Evolutionary conservation across 2,113 vertebrate species (phyloP), one percentile per base, ranked within the genome.

Genomic region (Picathartes gymnocephalus): DNA sequence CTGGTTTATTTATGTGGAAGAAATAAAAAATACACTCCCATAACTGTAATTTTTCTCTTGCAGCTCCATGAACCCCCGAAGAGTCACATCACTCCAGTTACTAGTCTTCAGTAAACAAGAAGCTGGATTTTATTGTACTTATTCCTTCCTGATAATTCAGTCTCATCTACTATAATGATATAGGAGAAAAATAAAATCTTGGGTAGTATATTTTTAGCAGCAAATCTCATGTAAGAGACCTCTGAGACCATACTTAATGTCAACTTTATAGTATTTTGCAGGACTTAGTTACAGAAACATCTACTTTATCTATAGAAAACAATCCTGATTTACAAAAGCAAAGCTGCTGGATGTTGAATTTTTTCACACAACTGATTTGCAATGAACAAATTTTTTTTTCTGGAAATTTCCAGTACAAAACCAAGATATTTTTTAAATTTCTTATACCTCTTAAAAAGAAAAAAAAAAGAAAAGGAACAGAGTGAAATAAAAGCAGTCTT

Each of bases 391-490:
- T 45, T 4, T 17, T 16, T 47, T 42, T 73, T 82, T 22, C 16
- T 58, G 21, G 4, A 18, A 51, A 31, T 53, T 74, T 72, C 48
- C 15, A 30, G 21, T 6, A 6, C 10, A 48, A 81, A 71, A 53
- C 1, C 15, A 70, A 78, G 17, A 1, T 62, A 37, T n/a, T 81
- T 70, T 65, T 37, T 2, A 20, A 30, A 58, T 47, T 23, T 68
- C 5, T 37, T 65, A 39, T 11, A 3, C 24, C 17, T 48, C 11
- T 15, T 7, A 3, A 47, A 30, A 66, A 35, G 1, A 45, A 17
- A n/a, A 16, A 15, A 7, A 2, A 19, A 28, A 8, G 53, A 25
- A 27, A 25, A 30, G 14, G 3, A 3, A 4, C 2, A 7, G 21
- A 44, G 2, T 9, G 6, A 57, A 66, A 28, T 35, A 50, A 37